These are phyloP conservation scores for Drosophila mercatorum DNA, from an alignment of 2,888 invertebrate species.

Conservation along the genomic window DNA sequence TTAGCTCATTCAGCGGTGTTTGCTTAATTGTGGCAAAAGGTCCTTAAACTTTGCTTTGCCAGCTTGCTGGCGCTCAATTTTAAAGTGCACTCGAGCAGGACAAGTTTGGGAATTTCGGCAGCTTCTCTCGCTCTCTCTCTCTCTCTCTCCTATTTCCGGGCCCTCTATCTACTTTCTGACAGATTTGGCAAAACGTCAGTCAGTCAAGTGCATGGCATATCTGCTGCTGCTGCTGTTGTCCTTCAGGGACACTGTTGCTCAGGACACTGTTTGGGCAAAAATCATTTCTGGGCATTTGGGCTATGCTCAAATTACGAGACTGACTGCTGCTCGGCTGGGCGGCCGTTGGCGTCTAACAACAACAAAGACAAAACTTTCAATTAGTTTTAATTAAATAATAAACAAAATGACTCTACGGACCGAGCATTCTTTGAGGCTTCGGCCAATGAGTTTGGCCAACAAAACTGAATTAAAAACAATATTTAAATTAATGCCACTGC, in stretches of 20 bases:
- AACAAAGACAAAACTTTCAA: conserved; percentile 60
- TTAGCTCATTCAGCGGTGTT: conserved; percentile 52
- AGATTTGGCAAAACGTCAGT: conserved; percentile 59
- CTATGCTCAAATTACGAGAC: conserved; percentile 64
- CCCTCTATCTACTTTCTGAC: conserved; percentile 33
- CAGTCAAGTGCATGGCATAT: conserved; percentile 44
- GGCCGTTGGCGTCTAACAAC: conserved; percentile 7
- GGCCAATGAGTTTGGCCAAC: conserved; percentile 64
- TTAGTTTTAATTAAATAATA: conserved; percentile 77
- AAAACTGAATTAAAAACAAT: conserved; percentile 65
- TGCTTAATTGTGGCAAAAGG: conserved; percentile 62
- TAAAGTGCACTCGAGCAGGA: conserved; percentile 32
- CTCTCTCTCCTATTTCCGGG: conserved; percentile 20
- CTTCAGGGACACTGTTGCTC: conserved; percentile 10
- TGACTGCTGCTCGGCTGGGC: conserved; percentile 53
- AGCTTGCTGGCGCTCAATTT: conserved; percentile 39
- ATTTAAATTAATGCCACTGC: conserved; percentile 62
- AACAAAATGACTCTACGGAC: conserved; percentile 49
- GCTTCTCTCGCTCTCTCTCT: conserved; percentile 1
- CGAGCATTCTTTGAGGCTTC: conserved; percentile 55
- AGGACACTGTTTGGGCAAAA: conserved; percentile 32
- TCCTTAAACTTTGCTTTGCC: conserved; percentile 55
- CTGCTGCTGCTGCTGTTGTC: conserved; percentile 18
- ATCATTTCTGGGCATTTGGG: conserved; percentile 40
- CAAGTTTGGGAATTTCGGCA: conserved; percentile 13